phyloP scores from a whole-genome alignment of 2,797 vertebrate genomes.

The Hybognathus amarus region DNA sequence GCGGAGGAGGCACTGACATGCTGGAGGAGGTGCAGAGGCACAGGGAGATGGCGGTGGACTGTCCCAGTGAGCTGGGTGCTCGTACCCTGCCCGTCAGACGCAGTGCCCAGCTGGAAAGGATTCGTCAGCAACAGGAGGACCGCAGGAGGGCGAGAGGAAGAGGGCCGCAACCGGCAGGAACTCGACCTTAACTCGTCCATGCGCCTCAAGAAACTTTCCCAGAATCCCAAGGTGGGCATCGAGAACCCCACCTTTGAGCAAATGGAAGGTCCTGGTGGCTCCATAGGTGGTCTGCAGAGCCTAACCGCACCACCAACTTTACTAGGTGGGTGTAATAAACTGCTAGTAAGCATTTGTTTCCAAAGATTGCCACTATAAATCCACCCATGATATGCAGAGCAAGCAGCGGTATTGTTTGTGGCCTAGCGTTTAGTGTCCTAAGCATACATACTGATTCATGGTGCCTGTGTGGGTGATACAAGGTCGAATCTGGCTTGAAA shows the following conservation, averaged over 20 bases:
- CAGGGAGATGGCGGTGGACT: slow-evolving; percentile 97
- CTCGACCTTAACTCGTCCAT: slow-evolving; percentile 95
- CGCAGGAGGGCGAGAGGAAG: slow-evolving; percentile 91
- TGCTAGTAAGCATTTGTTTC: slow-evolving; percentile 1
- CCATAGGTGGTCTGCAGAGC: slow-evolving; percentile 78
- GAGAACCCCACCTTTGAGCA: slow-evolving; percentile 98
- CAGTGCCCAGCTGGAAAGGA: slow-evolving; percentile 92
- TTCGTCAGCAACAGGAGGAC: slow-evolving; percentile 97
- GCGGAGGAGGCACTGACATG: slow-evolving; percentile 72
- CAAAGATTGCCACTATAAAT: background rate
- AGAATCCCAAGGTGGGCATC: slow-evolving; percentile 96
- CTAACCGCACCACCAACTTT: slow-evolving; percentile 68
- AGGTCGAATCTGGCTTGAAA: background rate
- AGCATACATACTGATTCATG: background rate
- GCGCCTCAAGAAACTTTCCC: slow-evolving; percentile 93
- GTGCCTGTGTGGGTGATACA: background rate
- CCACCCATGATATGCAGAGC: background rate
- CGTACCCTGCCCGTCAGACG: slow-evolving; percentile 89
- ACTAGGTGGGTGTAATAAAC: slow-evolving; percentile 79
- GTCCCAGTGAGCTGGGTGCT: slow-evolving; percentile 91
- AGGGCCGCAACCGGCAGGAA: slow-evolving; percentile 90
- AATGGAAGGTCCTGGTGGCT: slow-evolving; percentile 87
- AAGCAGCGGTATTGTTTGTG: background rate
- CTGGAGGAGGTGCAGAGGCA: slow-evolving; percentile 82
- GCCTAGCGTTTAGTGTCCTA: background rate